phyloP scores from a whole-genome alignment of 2,888 invertebrate genomes.

The Eupithecia dodoneata region DNA sequence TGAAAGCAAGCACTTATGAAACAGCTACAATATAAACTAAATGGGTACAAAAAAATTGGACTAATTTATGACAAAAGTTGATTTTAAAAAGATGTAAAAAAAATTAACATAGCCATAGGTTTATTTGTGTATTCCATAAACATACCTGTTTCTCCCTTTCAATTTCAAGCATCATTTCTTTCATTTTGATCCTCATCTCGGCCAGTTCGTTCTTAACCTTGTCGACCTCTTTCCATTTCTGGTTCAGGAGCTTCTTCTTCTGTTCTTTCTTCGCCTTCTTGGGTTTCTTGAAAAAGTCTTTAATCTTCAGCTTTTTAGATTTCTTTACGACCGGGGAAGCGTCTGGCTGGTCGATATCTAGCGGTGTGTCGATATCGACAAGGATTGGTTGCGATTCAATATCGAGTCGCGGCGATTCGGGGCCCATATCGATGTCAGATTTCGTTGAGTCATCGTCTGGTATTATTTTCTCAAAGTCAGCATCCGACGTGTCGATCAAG shows the following conservation, averaged over 20 bases:
- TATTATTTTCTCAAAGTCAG: constrained; percentile 21
- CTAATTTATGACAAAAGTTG: not conserved
- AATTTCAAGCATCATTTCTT: constrained; percentile 58
- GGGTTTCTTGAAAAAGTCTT: constrained; percentile 15
- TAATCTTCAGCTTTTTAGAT: constrained; percentile 11
- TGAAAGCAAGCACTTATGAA: not conserved
- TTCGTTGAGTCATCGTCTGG: constrained; percentile 32
- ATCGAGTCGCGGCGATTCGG: constrained; percentile 29
- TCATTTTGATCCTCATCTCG: constrained; percentile 70
- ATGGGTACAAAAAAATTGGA: not conserved
- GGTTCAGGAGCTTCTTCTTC: constrained; percentile 54
- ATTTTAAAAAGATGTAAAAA: not conserved
- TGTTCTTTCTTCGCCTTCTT: constrained; percentile 53
- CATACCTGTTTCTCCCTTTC: constrained; percentile 33
- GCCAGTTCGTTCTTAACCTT: constrained; percentile 72
- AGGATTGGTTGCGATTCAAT: constrained; percentile 34
- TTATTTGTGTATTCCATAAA: not conserved
- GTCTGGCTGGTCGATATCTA: constrained; percentile 22
- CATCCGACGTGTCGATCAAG: constrained; percentile 25
- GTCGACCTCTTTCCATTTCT: constrained; percentile 50
- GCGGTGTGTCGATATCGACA: constrained; percentile 33
- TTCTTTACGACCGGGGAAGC: not conserved
- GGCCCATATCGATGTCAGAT: constrained; percentile 34
- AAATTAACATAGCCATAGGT: not conserved
- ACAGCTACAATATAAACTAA: not conserved